phyloP scores from a whole-genome alignment of 2,113 vertebrate genomes.

The Dromas ardeola region DNA sequence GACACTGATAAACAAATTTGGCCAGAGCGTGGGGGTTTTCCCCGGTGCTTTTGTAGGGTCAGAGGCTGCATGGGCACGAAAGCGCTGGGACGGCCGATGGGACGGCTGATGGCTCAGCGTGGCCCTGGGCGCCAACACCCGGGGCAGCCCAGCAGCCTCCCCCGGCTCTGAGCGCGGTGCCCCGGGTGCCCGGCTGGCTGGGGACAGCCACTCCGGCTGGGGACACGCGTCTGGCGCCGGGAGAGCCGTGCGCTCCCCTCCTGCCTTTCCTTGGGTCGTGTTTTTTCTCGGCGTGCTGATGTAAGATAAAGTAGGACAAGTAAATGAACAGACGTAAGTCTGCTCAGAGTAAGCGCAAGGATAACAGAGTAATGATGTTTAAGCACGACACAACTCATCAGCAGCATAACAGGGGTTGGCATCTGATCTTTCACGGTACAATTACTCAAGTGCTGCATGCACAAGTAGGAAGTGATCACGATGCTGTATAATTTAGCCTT shows the following conservation, averaged over 20 bases:
- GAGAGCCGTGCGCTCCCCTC: fast-evolving
- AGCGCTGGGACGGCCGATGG: fast-evolving
- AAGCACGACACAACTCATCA: not conserved
- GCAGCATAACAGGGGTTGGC: not conserved
- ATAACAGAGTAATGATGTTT: not conserved
- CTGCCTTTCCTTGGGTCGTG: fast-evolving
- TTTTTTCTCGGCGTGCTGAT: fast-evolving
- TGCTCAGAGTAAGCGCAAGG: not conserved
- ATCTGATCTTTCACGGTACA: fast-evolving
- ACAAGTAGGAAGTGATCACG: not conserved
- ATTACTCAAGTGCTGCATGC: not conserved
- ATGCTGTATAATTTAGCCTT: not conserved
- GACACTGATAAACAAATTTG: fast-evolving
- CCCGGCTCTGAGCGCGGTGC: fast-evolving
- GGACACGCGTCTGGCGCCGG: fast-evolving
- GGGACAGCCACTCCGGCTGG: not conserved
- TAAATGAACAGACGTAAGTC: fast-evolving
- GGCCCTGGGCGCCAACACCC: not conserved
- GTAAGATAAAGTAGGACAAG: not conserved
- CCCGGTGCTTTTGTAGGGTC: fast-evolving
- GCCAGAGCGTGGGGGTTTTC: fast-evolving
- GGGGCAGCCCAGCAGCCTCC: fast-evolving
- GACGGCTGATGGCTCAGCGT: fast-evolving
- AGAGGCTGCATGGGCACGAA: fast-evolving
- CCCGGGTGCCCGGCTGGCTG: fast-evolving